Base-by-base conservation (phyloP, 2,888 invertebrate species). In the Malachius bipustulatus region DNA sequence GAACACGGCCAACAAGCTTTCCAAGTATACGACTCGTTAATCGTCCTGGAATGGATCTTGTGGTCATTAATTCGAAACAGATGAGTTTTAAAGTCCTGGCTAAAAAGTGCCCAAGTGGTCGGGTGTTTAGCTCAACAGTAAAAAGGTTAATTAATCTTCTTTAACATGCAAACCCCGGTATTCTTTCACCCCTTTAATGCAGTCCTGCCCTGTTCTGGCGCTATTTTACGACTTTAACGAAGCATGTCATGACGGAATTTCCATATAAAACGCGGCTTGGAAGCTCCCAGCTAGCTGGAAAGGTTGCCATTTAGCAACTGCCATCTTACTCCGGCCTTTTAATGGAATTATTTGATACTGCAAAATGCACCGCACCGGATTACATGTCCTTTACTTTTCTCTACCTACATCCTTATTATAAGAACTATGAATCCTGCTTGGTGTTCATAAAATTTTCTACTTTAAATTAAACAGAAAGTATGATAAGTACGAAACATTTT, bases 171-270 rank as follows among this genome's bases (percentile, higher is more conserved):
- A 57, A 56, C 58, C 54, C 47, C 56, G 57, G 58, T 56, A 59
- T 55, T 58, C 56, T 55, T 57, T 55, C 48, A 48, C 51, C 51
- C 53, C 52, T 54, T 56, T 56, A 54, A 55, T 55, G 53, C 54
- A 56, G 56, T 53, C 56, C 57, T 54, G 47, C 52, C 55, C 56
- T 56, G 55, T 52, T 52, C 48, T 49, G 51, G 39, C 29, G 56
- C 54, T 59, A 58, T 57, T 57, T 58, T 57, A 57, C 55, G 58
- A 52, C 55, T 59, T 56, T 57, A 60, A 60, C 60, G 60, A 59
- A 59, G 56, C 60, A 55, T 59, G 58, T 56, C 60, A 53, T 48
- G 50, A 48, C 50, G 47, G 48, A 50, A 50, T 54, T 52, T 51
- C 49, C 50, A 51, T 50, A 50, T 51, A 52, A 50, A 52, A 51